phyloP scores from a whole-genome alignment of 2,797 vertebrate genomes.

The Mallotus villosus region DNA sequence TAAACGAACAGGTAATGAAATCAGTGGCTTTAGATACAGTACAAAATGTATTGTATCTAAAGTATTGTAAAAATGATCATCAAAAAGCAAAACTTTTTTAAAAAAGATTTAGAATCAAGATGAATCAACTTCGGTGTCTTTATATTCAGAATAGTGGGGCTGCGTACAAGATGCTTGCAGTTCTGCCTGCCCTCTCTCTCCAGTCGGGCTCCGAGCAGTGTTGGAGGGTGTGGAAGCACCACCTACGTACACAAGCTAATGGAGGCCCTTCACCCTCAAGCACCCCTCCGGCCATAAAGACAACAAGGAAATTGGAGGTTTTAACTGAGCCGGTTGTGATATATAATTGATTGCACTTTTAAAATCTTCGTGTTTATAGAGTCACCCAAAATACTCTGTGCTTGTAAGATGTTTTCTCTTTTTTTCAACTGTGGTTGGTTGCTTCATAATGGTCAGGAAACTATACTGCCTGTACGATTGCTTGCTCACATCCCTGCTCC shows the following conservation, averaged over 20 bases:
- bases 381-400: constrained; percentile 62
- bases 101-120: constrained; percentile 77
- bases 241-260: constrained; percentile 79
- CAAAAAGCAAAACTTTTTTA: constrained; percentile 77
- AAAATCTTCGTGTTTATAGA: constrained; percentile 48
- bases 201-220: constrained; percentile 74
- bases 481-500: neutral
- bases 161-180: constrained; percentile 68
- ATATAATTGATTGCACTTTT: constrained; percentile 75
- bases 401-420: constrained; percentile 28
- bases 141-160: constrained; percentile 75
- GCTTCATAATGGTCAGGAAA: neutral
- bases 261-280: constrained; percentile 77
- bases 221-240: constrained; percentile 72
- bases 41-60: neutral
- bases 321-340: constrained; percentile 70
- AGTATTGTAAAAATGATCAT: constrained; percentile 61
- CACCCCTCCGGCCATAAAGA: constrained; percentile 72
- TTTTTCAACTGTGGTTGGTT: constrained; percentile 14
- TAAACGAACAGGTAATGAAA: neutral
- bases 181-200: constrained; percentile 62
- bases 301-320: constrained; percentile 74
- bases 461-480: neutral
- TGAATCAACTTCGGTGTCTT: constrained; percentile 81
- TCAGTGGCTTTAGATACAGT: neutral